Evolutionary conservation across 2,113 vertebrate genomes (phyloP).

Genomic region (Nasalis larvatus): DNA sequence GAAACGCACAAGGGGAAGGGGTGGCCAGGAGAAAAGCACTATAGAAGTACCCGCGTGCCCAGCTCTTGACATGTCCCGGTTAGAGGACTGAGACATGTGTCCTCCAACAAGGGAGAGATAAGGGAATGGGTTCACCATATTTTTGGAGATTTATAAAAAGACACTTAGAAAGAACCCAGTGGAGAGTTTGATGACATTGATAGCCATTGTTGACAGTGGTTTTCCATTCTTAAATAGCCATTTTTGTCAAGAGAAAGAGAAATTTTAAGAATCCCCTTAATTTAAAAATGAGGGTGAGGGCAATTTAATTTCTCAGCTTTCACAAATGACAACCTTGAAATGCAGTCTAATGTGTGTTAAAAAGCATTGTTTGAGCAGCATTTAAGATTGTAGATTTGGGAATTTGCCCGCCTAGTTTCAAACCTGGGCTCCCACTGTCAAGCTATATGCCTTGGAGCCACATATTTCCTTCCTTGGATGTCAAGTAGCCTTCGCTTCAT

Average conservation of each 20-base stretch:
- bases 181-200: not conserved
- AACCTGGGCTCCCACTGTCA: not conserved
- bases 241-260: not conserved
- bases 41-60: not conserved
- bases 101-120: not conserved
- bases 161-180: not conserved
- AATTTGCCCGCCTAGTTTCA: not conserved
- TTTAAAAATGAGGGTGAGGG: not conserved
- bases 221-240: not conserved
- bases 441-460: not conserved
- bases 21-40: not conserved
- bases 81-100: not conserved
- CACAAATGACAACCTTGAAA: not conserved
- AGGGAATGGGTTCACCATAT: not conserved
- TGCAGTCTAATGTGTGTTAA: not conserved
- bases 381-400: not conserved
- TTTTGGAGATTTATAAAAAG: constrained; percentile 5
- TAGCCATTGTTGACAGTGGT: not conserved
- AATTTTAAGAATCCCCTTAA: not conserved
- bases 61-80: not conserved
- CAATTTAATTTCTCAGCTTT: not conserved
- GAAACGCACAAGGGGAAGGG: not conserved
- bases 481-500: not conserved
- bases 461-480: not conserved
- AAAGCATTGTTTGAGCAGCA: not conserved